Percentiles rank a stretch among this genome's conserved stretches.
phyloP scores from a whole-genome alignment of 2,113 vertebrate genomes.

The Puffinus mauretanicus region DNA sequence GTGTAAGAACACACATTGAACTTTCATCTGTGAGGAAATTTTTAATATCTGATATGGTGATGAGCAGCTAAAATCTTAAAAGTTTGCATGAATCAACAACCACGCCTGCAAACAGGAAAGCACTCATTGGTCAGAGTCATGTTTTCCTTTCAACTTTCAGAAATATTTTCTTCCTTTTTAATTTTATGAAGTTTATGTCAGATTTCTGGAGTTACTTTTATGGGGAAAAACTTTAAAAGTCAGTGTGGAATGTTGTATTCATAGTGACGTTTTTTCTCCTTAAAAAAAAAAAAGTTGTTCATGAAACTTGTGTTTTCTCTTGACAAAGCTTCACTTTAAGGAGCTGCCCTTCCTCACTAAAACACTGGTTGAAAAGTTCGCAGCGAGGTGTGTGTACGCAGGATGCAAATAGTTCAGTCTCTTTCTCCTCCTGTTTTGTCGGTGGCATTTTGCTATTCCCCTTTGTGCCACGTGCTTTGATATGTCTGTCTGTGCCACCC shows the following conservation, averaged over 20 bases:
- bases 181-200: neutral
- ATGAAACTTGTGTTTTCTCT: neutral
- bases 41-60: neutral
- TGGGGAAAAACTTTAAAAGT: neutral
- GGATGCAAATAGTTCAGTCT: neutral
- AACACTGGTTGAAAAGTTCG: neutral
- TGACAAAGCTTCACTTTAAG: neutral
- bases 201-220: neutral
- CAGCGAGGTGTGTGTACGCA: fast-evolving
- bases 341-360: neutral
- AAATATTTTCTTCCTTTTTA: neutral
- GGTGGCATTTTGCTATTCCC: neutral
- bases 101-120: neutral
- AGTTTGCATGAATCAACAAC: neutral
- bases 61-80: neutral
- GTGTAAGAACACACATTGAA: neutral
- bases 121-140: neutral
- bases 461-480: fast-evolving
- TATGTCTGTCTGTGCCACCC: fast-evolving
- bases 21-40: neutral
- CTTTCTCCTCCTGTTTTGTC: neutral
- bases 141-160: neutral
- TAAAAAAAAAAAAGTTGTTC: neutral
- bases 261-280: neutral
- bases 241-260: neutral